Evolutionary conservation across 2,888 invertebrate genomes (phyloP).

Genomic region (Byasa hedistus): DNA sequence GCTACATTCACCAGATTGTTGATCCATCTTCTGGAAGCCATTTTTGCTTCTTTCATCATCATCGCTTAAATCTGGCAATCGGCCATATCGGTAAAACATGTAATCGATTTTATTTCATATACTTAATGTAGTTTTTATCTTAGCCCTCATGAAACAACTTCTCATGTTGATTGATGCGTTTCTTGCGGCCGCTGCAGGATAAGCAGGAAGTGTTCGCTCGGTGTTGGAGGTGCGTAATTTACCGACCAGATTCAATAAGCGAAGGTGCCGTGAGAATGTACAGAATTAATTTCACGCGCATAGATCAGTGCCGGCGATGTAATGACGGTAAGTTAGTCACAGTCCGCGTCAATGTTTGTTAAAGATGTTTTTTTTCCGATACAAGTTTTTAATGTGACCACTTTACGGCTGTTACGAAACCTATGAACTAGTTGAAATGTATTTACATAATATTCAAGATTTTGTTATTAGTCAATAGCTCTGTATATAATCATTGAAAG

Average conservation of each 20-base stretch:
- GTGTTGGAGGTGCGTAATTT: conserved; percentile 3
- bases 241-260: conserved; percentile 22
- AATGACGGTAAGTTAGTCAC: conserved; percentile 20
- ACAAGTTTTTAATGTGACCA: conserved; percentile 6
- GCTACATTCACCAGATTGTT: too few species aligned
- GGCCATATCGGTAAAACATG: too few species aligned
- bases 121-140: not conserved
- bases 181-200: conserved; percentile 1
- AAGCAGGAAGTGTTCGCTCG: conserved; percentile 7
- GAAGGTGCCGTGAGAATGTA: conserved; percentile 26
- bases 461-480: not conserved
- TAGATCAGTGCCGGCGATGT: conserved; percentile 12
- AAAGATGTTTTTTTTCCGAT: conserved; percentile 11
- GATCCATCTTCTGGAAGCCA: too few species aligned
- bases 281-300: conserved; percentile 22
- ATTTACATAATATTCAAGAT: conserved; percentile 6
- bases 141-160: not conserved
- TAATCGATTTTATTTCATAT: not conserved
- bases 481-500: not conserved
- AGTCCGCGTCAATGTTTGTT: conserved; percentile 8
- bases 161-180: conserved; percentile 10
- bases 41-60: too few species aligned
- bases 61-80: too few species aligned
- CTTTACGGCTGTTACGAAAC: conserved; percentile 9
- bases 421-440: not conserved